Conservation (phyloP, 2,888 invertebrate species). For the Latrodectus hesperus region DNA sequence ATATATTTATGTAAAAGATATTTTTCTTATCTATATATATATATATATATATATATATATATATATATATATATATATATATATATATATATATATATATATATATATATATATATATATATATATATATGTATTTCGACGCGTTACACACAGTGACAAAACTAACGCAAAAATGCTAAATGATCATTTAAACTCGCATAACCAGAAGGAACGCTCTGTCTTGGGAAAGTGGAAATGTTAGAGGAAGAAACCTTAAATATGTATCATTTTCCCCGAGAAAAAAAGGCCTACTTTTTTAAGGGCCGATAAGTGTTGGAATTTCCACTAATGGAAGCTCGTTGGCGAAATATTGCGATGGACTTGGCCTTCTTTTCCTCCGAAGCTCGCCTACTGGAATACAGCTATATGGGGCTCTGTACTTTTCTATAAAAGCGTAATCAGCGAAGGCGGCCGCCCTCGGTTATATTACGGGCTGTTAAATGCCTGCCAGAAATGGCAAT, state of each 20-base stretch:
- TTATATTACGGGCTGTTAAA: slow-evolving; percentile 68
- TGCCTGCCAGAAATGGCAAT: slow-evolving; percentile 65
- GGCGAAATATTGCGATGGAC: slow-evolving; percentile 2
- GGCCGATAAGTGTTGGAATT: slow-evolving; percentile 1
- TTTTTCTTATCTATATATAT: no score
- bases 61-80: no score
- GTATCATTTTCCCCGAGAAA: slow-evolving; percentile 14
- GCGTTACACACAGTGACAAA: no score
- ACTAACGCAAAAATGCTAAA: background rate
- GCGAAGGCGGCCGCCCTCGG: slow-evolving; percentile 52
- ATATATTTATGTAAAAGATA: no score
- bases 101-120: no score
- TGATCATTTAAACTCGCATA: background rate
- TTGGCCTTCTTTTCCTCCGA: slow-evolving; percentile 21
- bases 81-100: no score
- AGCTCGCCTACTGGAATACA: background rate
- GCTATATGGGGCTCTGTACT: background rate
- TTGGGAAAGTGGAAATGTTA: background rate
- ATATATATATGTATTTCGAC: no score
- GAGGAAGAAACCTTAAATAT: slow-evolving; percentile 43
- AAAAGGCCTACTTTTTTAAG: background rate
- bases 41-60: no score
- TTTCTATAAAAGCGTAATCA: slow-evolving; percentile 67
- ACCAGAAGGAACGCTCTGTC: background rate
- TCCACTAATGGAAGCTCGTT: slow-evolving; percentile 2